Base-by-base conservation (phyloP, 1,140 invertebrate genomes). In the Paraescarpia echinospica region DNA sequence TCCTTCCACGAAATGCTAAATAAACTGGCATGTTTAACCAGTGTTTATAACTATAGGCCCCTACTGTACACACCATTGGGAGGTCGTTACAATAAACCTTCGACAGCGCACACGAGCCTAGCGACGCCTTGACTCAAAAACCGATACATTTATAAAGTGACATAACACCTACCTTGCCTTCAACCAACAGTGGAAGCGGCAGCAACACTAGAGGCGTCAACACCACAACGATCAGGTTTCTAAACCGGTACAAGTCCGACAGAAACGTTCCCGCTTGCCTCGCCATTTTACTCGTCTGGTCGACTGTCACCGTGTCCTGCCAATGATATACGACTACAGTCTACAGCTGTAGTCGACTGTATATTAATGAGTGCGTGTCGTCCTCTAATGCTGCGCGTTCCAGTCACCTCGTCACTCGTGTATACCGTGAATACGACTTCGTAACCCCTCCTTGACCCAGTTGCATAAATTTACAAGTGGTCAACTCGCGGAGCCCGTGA, bases 151-250 rank as follows among this genome's bases (percentile, higher is more conserved):
- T 2, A 51, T 18, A 51, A 77, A 27, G 18, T 77, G 59, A 77
- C 59, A 77, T 2, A 77, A 18, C 22, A 77, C 59, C 18, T 90
- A 90, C 18, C 35, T 27, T 1, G 18, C 35, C 90, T 9, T 34
- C 35, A 18, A 90, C 90, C 2, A 33, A 0, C 34, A 90, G 90
- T 22, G 90, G 90, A 4, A 90, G 90, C 35, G 90, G 90, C 35
- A 90, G 90, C 35, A 90, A 33, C 35, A 90, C 14, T 5, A 90
- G 14, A 18, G 90, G 90, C 35, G 90, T 90, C 90, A 90, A 31
- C 18, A 90, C 90, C 8, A 90, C 90, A 90, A 90, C n/a, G 34
- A 90, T 35, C 18, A 35, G 90, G 35, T 90, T 90, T 27, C 59
- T 12, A 77, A 77, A 77, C 59, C 59, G 9, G 18, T 31, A 77